Base-by-base conservation (phyloP, 2,797 vertebrate genomes). In the Dryobates pubescens region DNA sequence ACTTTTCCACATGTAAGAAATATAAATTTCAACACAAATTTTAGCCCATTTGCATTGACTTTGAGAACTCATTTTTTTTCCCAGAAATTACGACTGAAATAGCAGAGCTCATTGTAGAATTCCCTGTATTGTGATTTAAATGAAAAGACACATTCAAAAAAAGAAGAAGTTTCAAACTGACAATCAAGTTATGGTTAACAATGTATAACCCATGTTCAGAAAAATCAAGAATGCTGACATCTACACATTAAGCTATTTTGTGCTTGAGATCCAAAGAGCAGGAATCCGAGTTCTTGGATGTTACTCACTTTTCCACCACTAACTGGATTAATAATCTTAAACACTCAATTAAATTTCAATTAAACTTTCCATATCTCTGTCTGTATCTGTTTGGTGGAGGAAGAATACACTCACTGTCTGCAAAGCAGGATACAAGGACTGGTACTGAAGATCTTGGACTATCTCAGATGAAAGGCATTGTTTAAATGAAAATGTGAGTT, bases 141-240 rank as follows among this genome's bases (percentile, higher is more conserved):
- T 36, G 5, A 58, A 89, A 86, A 74, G 4, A 45, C 8, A 27
- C 6, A 24, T 34, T 16, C 3, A 24, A 63, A 78, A 58, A 62
- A 18, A 1, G 12, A 13, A 69, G 32, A 75, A 24, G 3, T 58
- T 73, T 5, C 30, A 79, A 84, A 75, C 3, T 58, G 29, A 59
- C 15, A 62, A 86, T 8, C 13, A 10, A 82, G 23, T 10, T 57
- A 16, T 12, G n/a, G 3, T 57, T 57, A 61, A 59, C 8, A 59
- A 89, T 34, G 4, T 54, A n/a, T 51, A 77, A 68, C 6, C 17
- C 4, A 7, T 14, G 6, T 29, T 83, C 6, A 89, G 43, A 87
- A 67, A 29, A 0, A 5, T 57, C 13, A 54, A n/a, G 24, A 71
- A 1, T 0, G 1, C 15, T 58, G 24, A 47, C 6, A 59, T 59